phyloP scores from a whole-genome alignment of 2,888 invertebrate genomes.

The Troides oblongomaculatus region DNA sequence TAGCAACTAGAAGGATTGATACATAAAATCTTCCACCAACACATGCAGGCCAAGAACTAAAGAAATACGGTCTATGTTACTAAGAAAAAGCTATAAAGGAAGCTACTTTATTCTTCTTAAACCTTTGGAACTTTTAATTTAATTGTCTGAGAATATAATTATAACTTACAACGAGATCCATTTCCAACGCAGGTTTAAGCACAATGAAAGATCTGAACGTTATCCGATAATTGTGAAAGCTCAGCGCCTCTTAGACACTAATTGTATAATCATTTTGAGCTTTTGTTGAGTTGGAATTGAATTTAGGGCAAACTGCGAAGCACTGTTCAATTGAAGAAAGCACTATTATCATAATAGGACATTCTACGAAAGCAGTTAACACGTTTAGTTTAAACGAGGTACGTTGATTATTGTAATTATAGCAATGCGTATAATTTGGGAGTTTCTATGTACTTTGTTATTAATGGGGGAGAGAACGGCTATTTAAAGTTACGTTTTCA shows the following conservation, averaged over 20 bases:
- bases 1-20: too few relatives aligned
- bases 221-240: conserved; percentile 5
- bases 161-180: neutral
- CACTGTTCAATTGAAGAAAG: neutral
- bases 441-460: too few relatives aligned
- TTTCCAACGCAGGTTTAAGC: neutral
- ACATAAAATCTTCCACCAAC: too few relatives aligned
- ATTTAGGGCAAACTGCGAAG: conserved; percentile 12
- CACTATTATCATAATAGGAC: conserved; percentile 3
- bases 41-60: too few relatives aligned
- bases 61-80: too few relatives aligned
- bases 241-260: conserved; percentile 14
- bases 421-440: too few relatives aligned
- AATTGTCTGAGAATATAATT: neutral
- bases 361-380: neutral
- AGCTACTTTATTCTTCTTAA: neutral
- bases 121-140: too few relatives aligned
- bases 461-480: too few relatives aligned
- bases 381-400: neutral
- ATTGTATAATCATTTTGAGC: conserved; percentile 19
- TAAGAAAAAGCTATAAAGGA: too few relatives aligned
- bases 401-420: neutral
- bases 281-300: conserved; percentile 17
- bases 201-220: neutral
- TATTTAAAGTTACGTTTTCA: too few relatives aligned